A percentile compares a stretch with the other conserved stretches of the same genome.
Conservation (phyloP, 2,888 invertebrate species). For the Margaritifera margaritifera region DNA sequence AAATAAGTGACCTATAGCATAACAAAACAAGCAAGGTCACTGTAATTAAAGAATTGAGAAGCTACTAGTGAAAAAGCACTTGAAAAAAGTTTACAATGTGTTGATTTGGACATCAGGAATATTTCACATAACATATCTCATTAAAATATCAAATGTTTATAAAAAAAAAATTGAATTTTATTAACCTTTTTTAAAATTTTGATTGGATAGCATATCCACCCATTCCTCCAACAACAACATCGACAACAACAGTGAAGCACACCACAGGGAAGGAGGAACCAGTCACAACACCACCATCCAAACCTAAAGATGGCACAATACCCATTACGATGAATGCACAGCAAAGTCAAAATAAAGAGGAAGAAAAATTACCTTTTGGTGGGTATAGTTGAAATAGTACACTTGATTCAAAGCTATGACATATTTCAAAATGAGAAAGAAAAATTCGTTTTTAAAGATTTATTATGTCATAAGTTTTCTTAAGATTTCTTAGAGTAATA, state of each 20-base stretch:
- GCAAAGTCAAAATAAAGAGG: constrained; percentile 12
- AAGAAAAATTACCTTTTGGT: constrained; percentile 54
- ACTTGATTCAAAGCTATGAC: no score
- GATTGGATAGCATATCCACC: constrained; percentile 44
- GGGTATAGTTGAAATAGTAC: constrained; percentile 11
- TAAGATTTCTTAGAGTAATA: no score
- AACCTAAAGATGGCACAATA: constrained; percentile 4
- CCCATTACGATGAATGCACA: constrained; percentile 20
- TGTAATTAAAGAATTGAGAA: no score
- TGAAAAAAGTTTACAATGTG: no score
- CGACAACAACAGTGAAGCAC: constrained; percentile 24
- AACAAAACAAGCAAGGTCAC: no score
- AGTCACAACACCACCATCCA: constrained; percentile 15
- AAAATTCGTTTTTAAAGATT: background rate
- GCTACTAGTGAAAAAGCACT: no score
- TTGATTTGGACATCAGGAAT: no score
- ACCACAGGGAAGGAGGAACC: constrained; percentile 11
- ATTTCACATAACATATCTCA: no score
- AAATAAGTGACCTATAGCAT: no score
- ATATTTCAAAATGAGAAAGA: no score
- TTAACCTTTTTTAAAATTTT: background rate
- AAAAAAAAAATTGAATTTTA: background rate
- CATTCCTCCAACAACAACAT: constrained; percentile 29
- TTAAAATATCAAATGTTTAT: no score
- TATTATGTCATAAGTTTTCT: no score